Conservation (phyloP, 2,797 vertebrate species). For the Dermochelys coriacea region DNA sequence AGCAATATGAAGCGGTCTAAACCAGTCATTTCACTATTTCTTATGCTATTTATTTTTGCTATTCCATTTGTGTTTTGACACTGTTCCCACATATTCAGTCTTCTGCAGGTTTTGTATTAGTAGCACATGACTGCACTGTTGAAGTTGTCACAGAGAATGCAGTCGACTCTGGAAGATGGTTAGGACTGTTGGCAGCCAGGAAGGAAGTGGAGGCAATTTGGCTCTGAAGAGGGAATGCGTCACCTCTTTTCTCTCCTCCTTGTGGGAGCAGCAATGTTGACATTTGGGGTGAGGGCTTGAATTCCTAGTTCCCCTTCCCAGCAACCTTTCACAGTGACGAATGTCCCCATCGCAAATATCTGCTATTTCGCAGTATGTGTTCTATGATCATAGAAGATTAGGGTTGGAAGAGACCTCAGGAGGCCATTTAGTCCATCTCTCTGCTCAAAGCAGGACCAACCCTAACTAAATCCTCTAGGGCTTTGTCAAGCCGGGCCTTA, state of each 20-base stretch:
- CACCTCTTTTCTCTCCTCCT: slow-evolving; percentile 39
- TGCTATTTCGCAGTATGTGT: neutral
- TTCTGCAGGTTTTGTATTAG: too few relatives aligned
- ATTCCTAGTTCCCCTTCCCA: slow-evolving; percentile 13
- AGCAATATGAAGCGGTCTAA: too few relatives aligned
- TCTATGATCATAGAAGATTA: too few relatives aligned
- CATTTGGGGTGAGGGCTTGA: slow-evolving; percentile 42
- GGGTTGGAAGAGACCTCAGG: too few relatives aligned
- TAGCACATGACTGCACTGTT: too few relatives aligned
- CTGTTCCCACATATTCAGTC: too few relatives aligned
- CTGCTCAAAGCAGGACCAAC: too few relatives aligned
- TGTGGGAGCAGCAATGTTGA: slow-evolving; percentile 31
- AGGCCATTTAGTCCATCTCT: too few relatives aligned
- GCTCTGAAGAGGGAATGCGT: slow-evolving; percentile 41
- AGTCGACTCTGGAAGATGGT: neutral
- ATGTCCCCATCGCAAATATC: neutral
- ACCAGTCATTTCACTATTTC: too few relatives aligned
- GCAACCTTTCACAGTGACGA: neutral
- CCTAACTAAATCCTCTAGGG: too few relatives aligned
- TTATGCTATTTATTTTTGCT: neutral
- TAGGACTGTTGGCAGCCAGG: slow-evolving; percentile 51
- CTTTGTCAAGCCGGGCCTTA: too few relatives aligned
- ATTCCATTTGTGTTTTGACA: too few relatives aligned
- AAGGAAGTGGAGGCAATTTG: slow-evolving; percentile 45
- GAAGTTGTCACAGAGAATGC: neutral